phyloP scores from a whole-genome alignment of 2,888 invertebrate species.

The Drosophila dives region DNA sequence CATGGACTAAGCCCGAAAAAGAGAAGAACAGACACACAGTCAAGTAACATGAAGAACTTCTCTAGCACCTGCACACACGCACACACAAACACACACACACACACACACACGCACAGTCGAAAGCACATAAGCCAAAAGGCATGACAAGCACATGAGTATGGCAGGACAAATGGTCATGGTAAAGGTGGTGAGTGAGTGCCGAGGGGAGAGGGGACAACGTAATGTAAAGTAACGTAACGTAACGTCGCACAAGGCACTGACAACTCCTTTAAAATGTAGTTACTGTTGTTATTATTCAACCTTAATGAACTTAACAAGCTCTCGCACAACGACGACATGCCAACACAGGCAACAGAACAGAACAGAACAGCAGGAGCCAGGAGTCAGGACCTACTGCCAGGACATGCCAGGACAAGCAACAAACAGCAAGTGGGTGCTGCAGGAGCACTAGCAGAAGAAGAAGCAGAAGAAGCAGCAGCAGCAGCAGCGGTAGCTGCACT shows the following conservation, averaged over 20 bases:
- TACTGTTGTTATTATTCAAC: slow-evolving; percentile 82
- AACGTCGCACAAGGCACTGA: slow-evolving; percentile 50
- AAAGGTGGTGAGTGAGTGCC: not conserved
- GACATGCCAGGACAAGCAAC: slow-evolving; percentile 30
- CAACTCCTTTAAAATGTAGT: slow-evolving; percentile 81
- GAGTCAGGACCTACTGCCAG: slow-evolving; percentile 34
- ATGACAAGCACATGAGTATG: slow-evolving; percentile 37
- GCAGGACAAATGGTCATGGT: slow-evolving; percentile 6
- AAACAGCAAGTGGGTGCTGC: slow-evolving; percentile 11
- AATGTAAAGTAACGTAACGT: slow-evolving; percentile 12
- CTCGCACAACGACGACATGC: slow-evolving; percentile 63
- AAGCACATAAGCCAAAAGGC: slow-evolving; percentile 21
- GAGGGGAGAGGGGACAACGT: not conserved
- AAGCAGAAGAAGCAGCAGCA: slow-evolving; percentile 5
- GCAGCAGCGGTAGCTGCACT: slow-evolving; percentile 39
- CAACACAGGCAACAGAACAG: slow-evolving; percentile 22
- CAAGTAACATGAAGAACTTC: slow-evolving; percentile 43
- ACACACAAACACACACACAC: slow-evolving; percentile 20
- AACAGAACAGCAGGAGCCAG: not conserved
- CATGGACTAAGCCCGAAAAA: slow-evolving; percentile 57
- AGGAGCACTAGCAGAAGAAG: slow-evolving; percentile 8
- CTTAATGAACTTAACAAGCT: slow-evolving; percentile 81
- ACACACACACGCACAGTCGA: not conserved
- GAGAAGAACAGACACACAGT: slow-evolving; percentile 15
- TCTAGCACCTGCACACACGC: slow-evolving; percentile 30